A percentile compares a stretch with the other conserved stretches of the same genome.
Conservation (phyloP, 2,888 invertebrate species). For the Lasioglossum pauxillum region DNA sequence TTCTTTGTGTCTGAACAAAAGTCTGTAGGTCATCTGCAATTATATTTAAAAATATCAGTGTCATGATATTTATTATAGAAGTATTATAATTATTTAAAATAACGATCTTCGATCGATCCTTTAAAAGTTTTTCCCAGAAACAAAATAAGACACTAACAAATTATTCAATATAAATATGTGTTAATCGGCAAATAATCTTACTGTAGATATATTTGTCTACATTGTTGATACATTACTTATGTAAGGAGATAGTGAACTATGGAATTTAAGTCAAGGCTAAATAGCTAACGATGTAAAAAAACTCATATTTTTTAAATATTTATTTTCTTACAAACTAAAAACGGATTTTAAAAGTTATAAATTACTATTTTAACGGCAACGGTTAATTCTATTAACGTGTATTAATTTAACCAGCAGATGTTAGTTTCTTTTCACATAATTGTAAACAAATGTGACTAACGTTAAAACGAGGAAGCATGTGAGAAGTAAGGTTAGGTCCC, state of each 20-base stretch:
- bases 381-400: neutral
- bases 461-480: slow-evolving; percentile 31
- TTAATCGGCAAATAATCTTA: neutral
- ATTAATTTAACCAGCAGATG: neutral
- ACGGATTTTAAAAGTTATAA: neutral
- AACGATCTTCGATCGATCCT: neutral
- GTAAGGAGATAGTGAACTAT: neutral
- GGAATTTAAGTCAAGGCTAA: neutral
- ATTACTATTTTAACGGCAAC: neutral
- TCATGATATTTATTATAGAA: neutral
- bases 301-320: neutral
- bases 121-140: neutral
- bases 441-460: slow-evolving; percentile 19
- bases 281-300: neutral
- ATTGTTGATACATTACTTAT: neutral
- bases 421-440: neutral
- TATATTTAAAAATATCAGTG: slow-evolving; percentile 3
- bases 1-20: slow-evolving; percentile 77
- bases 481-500: slow-evolving; percentile 46
- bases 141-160: neutral
- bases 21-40: slow-evolving; percentile 66
- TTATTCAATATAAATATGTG: neutral
- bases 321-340: neutral
- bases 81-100: neutral
- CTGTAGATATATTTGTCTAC: neutral